A percentile compares a stretch with the other conserved stretches of the same genome.
Evolutionary conservation across 2,888 invertebrate species (phyloP).

Genomic region (Anodontia alba): DNA sequence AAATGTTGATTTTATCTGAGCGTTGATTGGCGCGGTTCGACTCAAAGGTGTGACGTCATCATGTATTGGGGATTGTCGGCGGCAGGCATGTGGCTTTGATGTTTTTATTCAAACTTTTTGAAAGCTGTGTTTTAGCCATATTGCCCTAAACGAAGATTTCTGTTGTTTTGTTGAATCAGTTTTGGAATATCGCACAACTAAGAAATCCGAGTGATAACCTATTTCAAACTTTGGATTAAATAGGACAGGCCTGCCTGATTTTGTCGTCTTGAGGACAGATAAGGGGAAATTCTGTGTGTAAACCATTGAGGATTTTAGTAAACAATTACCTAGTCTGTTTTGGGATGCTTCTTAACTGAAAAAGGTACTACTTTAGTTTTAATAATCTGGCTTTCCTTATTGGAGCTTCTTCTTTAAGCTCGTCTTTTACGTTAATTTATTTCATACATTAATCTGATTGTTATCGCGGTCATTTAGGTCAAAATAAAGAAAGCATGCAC

Average conservation of each 20-base stretch:
- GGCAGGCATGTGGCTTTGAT: slow-evolving; percentile 82
- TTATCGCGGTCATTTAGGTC: too few species aligned
- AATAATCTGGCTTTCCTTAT: too few species aligned
- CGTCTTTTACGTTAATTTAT: too few species aligned
- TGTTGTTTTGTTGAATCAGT: not conserved
- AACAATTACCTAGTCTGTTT: too few species aligned
- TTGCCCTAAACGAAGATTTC: slow-evolving; percentile 17
- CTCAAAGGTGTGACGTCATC: slow-evolving; percentile 82
- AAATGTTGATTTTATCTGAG: slow-evolving; percentile 79
- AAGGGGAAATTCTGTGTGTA: not conserved
- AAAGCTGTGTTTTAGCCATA: slow-evolving; percentile 42
- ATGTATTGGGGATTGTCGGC: slow-evolving; percentile 79
- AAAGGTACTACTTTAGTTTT: too few species aligned
- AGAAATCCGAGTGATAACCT: not conserved
- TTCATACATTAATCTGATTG: too few species aligned
- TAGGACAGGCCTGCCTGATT: slow-evolving; percentile 9
- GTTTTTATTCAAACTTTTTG: slow-evolving; percentile 78
- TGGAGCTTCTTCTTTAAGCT: too few species aligned
- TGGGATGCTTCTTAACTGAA: too few species aligned
- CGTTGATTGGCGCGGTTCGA: slow-evolving; percentile 82
- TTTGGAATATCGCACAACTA: not conserved
- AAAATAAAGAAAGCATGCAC: too few species aligned
- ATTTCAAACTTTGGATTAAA: slow-evolving; percentile 14
- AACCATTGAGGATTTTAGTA: too few species aligned
- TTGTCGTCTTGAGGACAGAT: not conserved